Base-by-base conservation (phyloP, 2,888 invertebrate genomes). In the Anagyrus pseudococci region DNA sequence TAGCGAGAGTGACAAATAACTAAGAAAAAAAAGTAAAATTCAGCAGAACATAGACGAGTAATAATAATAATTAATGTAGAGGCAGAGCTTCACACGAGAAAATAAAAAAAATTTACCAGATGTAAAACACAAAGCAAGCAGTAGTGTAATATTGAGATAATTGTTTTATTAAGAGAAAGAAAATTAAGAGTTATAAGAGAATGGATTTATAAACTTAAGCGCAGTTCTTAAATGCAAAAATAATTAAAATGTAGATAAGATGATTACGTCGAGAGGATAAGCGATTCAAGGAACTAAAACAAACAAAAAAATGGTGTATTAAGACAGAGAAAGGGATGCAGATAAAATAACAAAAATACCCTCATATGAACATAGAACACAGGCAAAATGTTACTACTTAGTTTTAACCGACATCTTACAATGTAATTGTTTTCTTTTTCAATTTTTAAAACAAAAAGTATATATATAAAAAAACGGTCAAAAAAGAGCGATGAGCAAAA, bases 371-470 rank as follows among this genome's bases (percentile, higher is more conserved):
- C 3, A 15, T 52, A 41, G 52, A 23, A 41, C 8, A 17, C 7
- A 66, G 56, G 62, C 62, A 64, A 56, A 59, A 69, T 65, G 67
- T 59, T 58, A 60, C 68, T 66, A 60, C 58, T 67, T 67, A 58
- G 58, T 67, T 58, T 56, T 48, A 53, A 26, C 47, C n/a, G 41
- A 66, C 66, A 64, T 69, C 67, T 64, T 69, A 66, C 67, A 68
- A 70, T 70, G 65, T 67, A 69, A 66, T 66, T 37, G 4, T 58
- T 66, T 58, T 55, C 7, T 44, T 47, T 57, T 46, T 41, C n/a
- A 53, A 48, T 26, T 23, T 13, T 59, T 48, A 13, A 53, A 23
- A 41, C 13, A 2, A 52, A 58, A 58, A n/a, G n/a, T n/a, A n/a
- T n/a, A n/a, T n/a, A n/a, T n/a, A n/a, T 22, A 47, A 47, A 40